These are phyloP conservation scores for Drosophila borborema DNA, from an alignment of 2,888 invertebrate genomes.

Conservation along the genomic window DNA sequence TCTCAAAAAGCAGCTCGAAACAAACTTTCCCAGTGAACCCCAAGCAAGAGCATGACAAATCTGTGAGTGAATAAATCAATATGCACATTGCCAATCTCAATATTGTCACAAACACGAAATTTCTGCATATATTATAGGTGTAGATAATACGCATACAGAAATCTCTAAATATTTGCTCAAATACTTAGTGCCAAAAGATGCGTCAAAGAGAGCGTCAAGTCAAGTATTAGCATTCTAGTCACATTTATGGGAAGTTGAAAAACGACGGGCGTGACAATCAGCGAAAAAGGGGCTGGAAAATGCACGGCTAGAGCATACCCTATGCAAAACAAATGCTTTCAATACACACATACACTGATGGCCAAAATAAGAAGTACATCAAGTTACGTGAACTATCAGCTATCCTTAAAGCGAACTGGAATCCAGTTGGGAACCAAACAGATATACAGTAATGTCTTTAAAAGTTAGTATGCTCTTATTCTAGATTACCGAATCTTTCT, in stretches of 20 bases:
- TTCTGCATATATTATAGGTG: background rate
- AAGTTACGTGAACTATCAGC: too few relatives aligned
- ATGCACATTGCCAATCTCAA: background rate
- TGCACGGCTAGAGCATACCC: background rate
- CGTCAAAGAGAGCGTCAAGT: slow-evolving; percentile 15
- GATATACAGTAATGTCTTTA: too few relatives aligned
- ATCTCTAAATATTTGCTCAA: slow-evolving; percentile 41
- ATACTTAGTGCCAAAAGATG: slow-evolving; percentile 22
- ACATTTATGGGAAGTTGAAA: slow-evolving; percentile 4
- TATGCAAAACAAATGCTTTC: background rate
- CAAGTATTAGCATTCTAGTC: slow-evolving; percentile 17
- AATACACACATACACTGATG: background rate
- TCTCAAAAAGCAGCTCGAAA: slow-evolving; percentile 19
- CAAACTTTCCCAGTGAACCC: slow-evolving; percentile 52
- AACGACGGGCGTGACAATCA: slow-evolving; percentile 3
- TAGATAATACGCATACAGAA: background rate
- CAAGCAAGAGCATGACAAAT: slow-evolving; percentile 44
- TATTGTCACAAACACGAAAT: slow-evolving; percentile 3
- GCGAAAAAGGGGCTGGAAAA: background rate
- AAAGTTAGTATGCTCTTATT: too few relatives aligned
- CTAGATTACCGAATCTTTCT: too few relatives aligned
- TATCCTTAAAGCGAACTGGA: too few relatives aligned
- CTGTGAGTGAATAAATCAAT: slow-evolving; percentile 22
- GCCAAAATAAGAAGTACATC: background rate
- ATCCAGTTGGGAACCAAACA: too few relatives aligned